Conservation (phyloP, 2,888 invertebrate species). For the Calameuta pallipes region DNA sequence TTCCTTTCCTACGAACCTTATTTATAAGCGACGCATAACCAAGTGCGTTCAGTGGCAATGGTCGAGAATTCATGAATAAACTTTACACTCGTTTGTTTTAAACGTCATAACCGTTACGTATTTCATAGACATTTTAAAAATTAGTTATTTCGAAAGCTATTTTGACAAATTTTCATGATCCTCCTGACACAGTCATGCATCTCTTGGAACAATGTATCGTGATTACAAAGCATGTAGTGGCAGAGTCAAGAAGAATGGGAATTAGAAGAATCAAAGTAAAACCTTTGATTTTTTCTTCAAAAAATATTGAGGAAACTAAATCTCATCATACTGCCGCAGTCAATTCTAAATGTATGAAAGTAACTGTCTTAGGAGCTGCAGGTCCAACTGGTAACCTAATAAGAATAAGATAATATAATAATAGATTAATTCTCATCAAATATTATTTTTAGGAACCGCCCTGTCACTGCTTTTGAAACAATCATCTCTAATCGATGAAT, state of each 20-base stretch:
- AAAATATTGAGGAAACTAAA: background rate
- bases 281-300: background rate
- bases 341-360: slow-evolving; percentile 64
- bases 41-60: background rate
- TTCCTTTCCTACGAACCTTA: background rate
- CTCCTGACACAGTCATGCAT: background rate
- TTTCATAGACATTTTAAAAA: background rate
- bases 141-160: background rate
- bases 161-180: background rate
- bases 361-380: slow-evolving; percentile 70
- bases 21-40: background rate
- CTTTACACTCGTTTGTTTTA: background rate
- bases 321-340: slow-evolving; percentile 15
- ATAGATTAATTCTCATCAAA: background rate
- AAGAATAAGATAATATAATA: background rate
- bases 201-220: background rate
- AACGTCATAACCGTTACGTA: background rate
- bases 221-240: background rate
- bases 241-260: background rate
- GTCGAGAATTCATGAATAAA: background rate
- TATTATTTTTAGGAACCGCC: slow-evolving; percentile 37
- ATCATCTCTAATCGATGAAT: slow-evolving; percentile 70
- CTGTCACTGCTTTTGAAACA: slow-evolving; percentile 71
- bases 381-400: slow-evolving; percentile 66
- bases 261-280: background rate